Conservation (phyloP, 2,113 vertebrate species). For the Clarias gariepinus region DNA sequence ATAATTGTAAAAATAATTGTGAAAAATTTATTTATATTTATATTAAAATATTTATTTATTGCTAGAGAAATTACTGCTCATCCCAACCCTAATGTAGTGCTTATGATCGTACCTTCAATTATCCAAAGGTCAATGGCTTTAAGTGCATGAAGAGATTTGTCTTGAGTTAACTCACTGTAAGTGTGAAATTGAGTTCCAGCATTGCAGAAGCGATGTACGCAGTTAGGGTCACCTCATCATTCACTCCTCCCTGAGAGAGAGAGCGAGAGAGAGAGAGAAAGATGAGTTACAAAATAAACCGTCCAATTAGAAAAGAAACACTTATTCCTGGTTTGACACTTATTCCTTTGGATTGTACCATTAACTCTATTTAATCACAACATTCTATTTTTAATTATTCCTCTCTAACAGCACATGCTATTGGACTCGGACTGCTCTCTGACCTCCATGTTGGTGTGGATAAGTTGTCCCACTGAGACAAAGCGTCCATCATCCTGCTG, state of each 20-base stretch:
- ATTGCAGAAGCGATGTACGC: constrained; percentile 79
- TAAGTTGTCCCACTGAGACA: constrained; percentile 67
- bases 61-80: neutral
- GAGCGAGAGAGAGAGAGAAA: constrained; percentile 2
- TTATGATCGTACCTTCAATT: neutral
- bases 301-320: no score
- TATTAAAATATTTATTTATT: neutral
- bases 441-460: constrained; percentile 82
- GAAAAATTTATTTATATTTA: no score
- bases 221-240: constrained; percentile 78
- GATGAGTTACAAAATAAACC: neutral
- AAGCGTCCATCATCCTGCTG: constrained; percentile 66
- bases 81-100: neutral
- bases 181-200: constrained; percentile 66
- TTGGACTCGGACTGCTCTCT: neutral
- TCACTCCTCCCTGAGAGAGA: constrained; percentile 78
- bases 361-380: neutral
- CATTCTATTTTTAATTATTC: neutral
- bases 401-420: neutral
- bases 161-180: constrained; percentile 63
- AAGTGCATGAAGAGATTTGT: neutral
- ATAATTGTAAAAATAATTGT: neutral
- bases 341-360: no score
- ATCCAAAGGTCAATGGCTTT: neutral
- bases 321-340: no score